Percentiles rank a stretch among this genome's conserved stretches.
phyloP scores from a whole-genome alignment of 2,888 invertebrate genomes.

The Caenorhabditis wallacei region DNA sequence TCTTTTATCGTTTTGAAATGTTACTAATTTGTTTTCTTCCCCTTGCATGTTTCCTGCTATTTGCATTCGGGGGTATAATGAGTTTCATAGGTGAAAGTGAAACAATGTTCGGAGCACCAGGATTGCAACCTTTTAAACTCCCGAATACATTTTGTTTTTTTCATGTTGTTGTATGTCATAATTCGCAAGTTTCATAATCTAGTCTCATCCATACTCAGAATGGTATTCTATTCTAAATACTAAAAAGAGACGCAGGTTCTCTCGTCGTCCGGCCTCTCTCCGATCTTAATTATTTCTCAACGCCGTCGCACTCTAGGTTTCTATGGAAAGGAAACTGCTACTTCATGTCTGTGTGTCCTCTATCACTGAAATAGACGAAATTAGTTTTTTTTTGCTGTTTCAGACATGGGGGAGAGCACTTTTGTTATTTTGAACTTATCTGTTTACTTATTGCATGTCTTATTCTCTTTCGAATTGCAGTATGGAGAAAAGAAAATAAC shows the following conservation, averaged over 20 bases:
- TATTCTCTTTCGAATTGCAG: no score
- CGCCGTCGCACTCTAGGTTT: slow-evolving; percentile 33
- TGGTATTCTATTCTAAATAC: slow-evolving; percentile 4
- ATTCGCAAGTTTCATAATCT: slow-evolving; percentile 5
- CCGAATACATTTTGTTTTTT: no score
- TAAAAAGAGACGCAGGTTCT: slow-evolving; percentile 32
- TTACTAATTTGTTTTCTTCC: no score
- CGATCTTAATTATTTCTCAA: neutral
- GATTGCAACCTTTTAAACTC: no score
- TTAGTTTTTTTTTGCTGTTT: neutral
- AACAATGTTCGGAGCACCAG: no score
- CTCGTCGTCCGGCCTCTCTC: slow-evolving; percentile 13
- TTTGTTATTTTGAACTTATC: neutral
- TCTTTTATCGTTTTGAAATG: no score
- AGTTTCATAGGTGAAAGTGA: no score
- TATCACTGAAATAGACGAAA: slow-evolving; percentile 5
- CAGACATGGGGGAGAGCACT: neutral
- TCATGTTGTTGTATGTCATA: neutral
- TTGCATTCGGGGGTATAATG: no score
- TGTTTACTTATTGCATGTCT: no score
- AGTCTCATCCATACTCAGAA: neutral
- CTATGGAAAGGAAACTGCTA: slow-evolving; percentile 9
- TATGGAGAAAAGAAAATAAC: no score
- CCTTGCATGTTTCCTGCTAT: no score
- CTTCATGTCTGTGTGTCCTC: slow-evolving; percentile 21